Base-by-base conservation (phyloP, 2,113 vertebrate genomes). In the Leucoraja erinaceus region DNA sequence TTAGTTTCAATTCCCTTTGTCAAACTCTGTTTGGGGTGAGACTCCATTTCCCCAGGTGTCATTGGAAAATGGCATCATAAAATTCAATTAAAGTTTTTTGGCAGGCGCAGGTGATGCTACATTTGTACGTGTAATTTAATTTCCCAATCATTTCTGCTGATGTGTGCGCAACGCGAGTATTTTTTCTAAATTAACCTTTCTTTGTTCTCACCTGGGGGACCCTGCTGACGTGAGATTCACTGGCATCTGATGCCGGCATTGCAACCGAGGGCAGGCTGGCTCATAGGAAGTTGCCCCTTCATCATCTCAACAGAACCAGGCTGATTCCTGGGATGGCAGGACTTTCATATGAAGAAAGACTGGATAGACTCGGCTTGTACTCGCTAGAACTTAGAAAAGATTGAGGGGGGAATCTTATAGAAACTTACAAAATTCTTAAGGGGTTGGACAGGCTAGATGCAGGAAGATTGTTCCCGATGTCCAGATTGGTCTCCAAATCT, bases 41-140 rank as follows among this genome's bases (percentile, higher is more conserved):
- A 74, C n/a, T 61, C 90, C 81, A 81, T 68, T 74, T 66, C 74
- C 93, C 0, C 59, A 61, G 75, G 93, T 93, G 94, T 91, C 93
- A 93, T 94, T 94, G 92, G 94, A 93, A 81, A 93, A 76, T 93
- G 92, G 92, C 84, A 94, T 93, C 93, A 93, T 93, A 94, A 93
- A 94, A 95, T 94, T 95, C 84, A 94, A 86, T 95, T 93, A 93
- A 93, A 95, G 94, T 70, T 18, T 93, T 18, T 93, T 95, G 93
- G 91, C 76, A 94, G 93, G 90, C 86, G 91, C 28, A 22, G 28
- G 93, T 94, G 95, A 94, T 95, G 94, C 94, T 94, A 94, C 74
- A 95, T 94, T 94, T 95, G 94, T 95, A 95, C 95, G 95, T 93
- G 61, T 96, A 96, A 96, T 96, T 94, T 94, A 94, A 95, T 96